These are phyloP conservation scores for Glossosoma conforme DNA, from an alignment of 1,140 invertebrate species.

Conservation along the genomic window DNA sequence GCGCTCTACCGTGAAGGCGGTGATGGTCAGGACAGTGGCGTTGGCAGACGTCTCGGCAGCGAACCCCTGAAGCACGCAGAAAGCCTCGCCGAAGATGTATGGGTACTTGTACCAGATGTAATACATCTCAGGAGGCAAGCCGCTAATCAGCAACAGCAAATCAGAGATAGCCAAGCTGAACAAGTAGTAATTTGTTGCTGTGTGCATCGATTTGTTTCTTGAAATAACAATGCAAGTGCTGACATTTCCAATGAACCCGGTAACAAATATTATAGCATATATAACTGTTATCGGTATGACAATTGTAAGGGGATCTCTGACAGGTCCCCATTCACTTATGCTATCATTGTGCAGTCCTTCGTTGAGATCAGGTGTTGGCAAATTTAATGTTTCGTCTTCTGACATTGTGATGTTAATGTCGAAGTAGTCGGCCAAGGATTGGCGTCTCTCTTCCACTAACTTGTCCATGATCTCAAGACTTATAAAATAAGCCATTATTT, in stretches of 20 bases:
- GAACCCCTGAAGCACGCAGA: conserved; percentile 80
- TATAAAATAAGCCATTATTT: too few species aligned
- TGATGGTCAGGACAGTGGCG: conserved; percentile 86
- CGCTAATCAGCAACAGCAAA: conserved; percentile 77
- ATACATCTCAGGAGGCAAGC: conserved; percentile 80
- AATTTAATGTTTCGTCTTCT: too few species aligned
- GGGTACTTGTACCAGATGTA: conserved; percentile 83
- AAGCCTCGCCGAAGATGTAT: conserved; percentile 79
- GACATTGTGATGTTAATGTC: conserved; percentile 14
- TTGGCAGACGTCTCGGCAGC: conserved; percentile 88
- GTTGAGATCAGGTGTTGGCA: too few species aligned
- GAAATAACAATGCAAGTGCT: conserved; percentile 91
- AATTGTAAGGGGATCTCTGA: conserved; percentile 63
- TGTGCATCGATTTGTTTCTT: conserved; percentile 86
- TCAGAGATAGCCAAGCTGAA: conserved; percentile 93
- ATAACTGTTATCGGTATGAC: conserved; percentile 75
- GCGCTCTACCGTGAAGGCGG: conserved; percentile 74
- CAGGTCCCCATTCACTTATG: conserved; percentile 40
- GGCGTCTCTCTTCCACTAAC: too few species aligned
- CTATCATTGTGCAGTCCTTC: too few species aligned
- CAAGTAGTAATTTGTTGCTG: conserved; percentile 89
- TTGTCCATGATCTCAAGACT: too few species aligned
- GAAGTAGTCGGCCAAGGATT: conserved; percentile 26
- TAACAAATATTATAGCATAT: conserved; percentile 79
- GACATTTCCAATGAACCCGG: conserved; percentile 84